Evolutionary conservation across 2,113 vertebrate genomes (phyloP).

Genomic region (Odocoileus virginianus): DNA sequence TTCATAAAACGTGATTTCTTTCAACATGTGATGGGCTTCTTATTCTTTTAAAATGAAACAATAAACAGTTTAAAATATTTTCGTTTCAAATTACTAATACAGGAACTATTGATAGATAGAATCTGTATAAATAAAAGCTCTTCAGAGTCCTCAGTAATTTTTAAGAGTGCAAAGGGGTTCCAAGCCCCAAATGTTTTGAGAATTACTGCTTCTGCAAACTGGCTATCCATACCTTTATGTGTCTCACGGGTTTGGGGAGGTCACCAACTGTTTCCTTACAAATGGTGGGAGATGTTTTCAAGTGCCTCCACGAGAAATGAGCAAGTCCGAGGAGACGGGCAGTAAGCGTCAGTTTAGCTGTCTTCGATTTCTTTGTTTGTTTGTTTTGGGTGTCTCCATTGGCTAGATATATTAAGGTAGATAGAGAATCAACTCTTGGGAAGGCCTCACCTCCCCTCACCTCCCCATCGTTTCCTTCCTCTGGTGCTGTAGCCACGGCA

Average conservation of each 20-base stretch:
- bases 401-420: neutral
- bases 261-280: neutral
- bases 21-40: neutral
- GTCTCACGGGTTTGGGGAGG: neutral
- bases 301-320: neutral
- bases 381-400: neutral
- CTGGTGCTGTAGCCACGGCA: neutral
- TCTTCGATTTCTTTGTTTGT: neutral
- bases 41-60: neutral
- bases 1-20: neutral
- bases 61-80: neutral
- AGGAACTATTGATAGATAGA: neutral
- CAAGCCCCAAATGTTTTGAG: neutral
- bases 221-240: fast-evolving
- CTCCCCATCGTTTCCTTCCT: neutral
- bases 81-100: neutral
- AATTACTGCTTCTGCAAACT: neutral
- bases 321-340: neutral
- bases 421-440: neutral
- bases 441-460: neutral
- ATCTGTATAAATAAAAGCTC: neutral
- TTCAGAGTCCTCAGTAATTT: neutral
- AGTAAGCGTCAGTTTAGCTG: neutral
- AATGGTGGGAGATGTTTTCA: neutral
- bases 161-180: neutral